These are phyloP conservation scores for Pomatorhinus ruficollis DNA, from an alignment of 2,113 vertebrate genomes.

Conservation along the genomic window DNA sequence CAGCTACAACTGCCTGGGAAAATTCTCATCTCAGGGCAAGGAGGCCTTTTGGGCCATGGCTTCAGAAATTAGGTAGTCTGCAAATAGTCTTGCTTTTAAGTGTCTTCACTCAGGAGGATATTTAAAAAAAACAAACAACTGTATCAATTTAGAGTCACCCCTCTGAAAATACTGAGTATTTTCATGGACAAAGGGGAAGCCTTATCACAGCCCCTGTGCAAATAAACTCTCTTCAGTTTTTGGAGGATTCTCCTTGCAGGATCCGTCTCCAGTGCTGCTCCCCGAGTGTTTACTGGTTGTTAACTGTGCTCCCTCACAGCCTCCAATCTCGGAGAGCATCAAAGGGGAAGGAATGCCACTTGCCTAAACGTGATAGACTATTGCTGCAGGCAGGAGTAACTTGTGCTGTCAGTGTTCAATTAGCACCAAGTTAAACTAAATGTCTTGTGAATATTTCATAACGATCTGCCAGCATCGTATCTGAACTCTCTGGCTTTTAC, in stretches of 20 bases:
- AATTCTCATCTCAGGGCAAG: background rate
- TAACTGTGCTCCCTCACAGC: background rate
- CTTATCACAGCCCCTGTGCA: background rate
- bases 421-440: constrained; percentile 72
- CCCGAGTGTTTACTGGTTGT: background rate
- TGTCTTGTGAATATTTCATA: constrained; percentile 75
- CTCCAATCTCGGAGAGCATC: background rate
- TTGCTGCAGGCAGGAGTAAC: constrained; percentile 70
- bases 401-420: constrained; percentile 72
- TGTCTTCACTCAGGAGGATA: background rate
- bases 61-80: background rate
- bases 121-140: background rate
- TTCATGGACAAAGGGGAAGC: background rate
- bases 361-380: constrained; percentile 63
- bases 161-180: background rate
- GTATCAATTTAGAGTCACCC: background rate
- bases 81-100: background rate
- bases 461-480: constrained; percentile 63
- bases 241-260: background rate
- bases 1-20: background rate
- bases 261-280: background rate
- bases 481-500: constrained; percentile 71
- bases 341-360: constrained; percentile 29
- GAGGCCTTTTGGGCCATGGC: background rate
- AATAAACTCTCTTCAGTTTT: background rate